phyloP scores from a whole-genome alignment of 2,797 vertebrate genomes.

The Gallirallus australis region DNA sequence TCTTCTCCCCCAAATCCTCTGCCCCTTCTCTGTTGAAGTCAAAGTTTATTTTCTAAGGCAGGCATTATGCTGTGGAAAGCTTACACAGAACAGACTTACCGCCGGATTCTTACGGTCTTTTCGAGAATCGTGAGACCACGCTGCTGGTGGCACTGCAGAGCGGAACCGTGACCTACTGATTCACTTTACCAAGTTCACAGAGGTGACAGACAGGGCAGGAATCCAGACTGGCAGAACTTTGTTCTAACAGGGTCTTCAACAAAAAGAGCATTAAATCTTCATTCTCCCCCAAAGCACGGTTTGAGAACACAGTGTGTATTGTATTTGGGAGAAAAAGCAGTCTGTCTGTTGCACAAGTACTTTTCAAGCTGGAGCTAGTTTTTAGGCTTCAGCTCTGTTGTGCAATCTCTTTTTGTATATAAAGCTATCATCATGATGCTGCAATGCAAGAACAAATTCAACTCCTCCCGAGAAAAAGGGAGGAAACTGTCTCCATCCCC shows the following conservation, averaged over 20 bases:
- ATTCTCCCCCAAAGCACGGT: neutral
- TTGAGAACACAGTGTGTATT: slow-evolving; percentile 35
- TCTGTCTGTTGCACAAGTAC: neutral
- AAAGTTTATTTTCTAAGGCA: neutral
- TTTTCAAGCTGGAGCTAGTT: neutral
- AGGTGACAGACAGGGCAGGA: slow-evolving; percentile 67
- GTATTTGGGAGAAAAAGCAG: neutral
- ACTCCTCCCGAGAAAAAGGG: neutral
- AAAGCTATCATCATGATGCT: neutral
- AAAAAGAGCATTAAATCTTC: slow-evolving; percentile 35
- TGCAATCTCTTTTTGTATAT: neutral
- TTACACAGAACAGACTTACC: neutral
- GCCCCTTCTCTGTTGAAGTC: neutral
- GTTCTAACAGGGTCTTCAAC: slow-evolving; percentile 6
- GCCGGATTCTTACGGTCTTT: neutral
- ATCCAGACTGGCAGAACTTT: slow-evolving; percentile 13
- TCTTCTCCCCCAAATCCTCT: neutral
- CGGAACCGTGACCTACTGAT: slow-evolving; percentile 19
- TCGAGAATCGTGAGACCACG: neutral
- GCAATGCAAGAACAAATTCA: neutral
- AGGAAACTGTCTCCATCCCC: neutral
- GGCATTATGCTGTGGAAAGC: neutral
- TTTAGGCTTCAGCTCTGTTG: neutral
- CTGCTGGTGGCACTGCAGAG: neutral
- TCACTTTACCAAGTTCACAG: slow-evolving; percentile 55